These are phyloP conservation scores for Anoplophora glabripennis DNA, from an alignment of 1,140 invertebrate genomes.

Conservation along the genomic window DNA sequence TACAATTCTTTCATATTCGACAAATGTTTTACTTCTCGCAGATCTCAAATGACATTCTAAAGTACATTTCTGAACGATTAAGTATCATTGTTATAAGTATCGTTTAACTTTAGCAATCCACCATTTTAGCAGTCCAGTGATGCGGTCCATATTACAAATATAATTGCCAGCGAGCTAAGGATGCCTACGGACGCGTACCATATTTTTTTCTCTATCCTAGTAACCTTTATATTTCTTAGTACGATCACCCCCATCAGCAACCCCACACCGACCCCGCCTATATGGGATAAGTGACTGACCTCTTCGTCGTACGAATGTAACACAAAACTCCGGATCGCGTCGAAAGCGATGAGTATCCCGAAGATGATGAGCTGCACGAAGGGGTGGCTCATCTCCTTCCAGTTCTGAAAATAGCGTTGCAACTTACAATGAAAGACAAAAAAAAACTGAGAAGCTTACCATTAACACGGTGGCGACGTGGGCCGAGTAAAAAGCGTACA, in stretches of 20 bases:
- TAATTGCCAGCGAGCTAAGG: constrained; percentile 68
- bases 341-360: constrained; percentile 63
- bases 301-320: constrained; percentile 55
- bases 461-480: constrained; percentile 95
- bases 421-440: constrained; percentile 3
- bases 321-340: constrained; percentile 71
- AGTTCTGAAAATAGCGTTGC: constrained; percentile 65
- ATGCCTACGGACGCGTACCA: constrained; percentile 72
- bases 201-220: constrained; percentile 76
- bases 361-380: constrained; percentile 76
- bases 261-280: constrained; percentile 73
- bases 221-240: constrained; percentile 82
- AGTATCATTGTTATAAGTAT: no score
- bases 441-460: constrained; percentile 54
- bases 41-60: no score
- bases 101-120: no score
- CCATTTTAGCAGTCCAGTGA: no score
- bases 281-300: background rate
- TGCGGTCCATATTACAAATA: background rate
- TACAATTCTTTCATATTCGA: no score
- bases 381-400: constrained; percentile 88
- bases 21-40: no score
- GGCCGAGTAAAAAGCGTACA: constrained; percentile 92
- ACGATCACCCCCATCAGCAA: constrained; percentile 87
- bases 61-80: no score